Evolutionary conservation across 2,113 vertebrate species (phyloP).

Genomic region (Microcebus jonahi): DNA sequence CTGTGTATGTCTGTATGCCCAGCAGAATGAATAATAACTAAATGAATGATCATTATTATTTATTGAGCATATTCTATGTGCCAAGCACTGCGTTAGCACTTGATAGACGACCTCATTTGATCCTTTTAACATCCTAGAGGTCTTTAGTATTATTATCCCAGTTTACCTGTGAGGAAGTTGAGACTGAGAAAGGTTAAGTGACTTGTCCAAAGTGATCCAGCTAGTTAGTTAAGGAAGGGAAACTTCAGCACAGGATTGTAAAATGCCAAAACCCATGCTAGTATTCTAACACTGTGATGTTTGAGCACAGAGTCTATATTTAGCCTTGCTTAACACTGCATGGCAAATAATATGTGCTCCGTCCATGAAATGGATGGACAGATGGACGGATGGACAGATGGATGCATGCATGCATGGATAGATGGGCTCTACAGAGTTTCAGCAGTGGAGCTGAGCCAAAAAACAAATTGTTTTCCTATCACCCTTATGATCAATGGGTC

Average conservation of each 20-base stretch:
- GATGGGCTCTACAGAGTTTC: not conserved
- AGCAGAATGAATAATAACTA: not conserved
- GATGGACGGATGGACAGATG: not conserved
- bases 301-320: not conserved
- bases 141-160: not conserved
- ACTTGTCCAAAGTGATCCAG: constrained; percentile 4
- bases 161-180: constrained; percentile 22
- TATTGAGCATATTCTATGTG: not conserved
- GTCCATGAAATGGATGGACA: not conserved
- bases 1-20: not conserved
- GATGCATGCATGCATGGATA: not conserved
- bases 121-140: not conserved
- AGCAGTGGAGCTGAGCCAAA: not conserved
- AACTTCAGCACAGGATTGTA: constrained; percentile 1
- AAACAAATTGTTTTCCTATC: not conserved
- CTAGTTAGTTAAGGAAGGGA: not conserved
- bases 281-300: not conserved
- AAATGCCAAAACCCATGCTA: not conserved
- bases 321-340: not conserved
- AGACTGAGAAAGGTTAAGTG: constrained; percentile 9
- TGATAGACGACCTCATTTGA: not conserved
- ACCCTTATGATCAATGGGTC: not conserved
- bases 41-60: not conserved
- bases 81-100: not conserved
- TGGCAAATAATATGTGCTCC: not conserved